Evolutionary conservation across 2,797 vertebrate genomes (phyloP).

Genomic region (Sebastes vulpes): DNA sequence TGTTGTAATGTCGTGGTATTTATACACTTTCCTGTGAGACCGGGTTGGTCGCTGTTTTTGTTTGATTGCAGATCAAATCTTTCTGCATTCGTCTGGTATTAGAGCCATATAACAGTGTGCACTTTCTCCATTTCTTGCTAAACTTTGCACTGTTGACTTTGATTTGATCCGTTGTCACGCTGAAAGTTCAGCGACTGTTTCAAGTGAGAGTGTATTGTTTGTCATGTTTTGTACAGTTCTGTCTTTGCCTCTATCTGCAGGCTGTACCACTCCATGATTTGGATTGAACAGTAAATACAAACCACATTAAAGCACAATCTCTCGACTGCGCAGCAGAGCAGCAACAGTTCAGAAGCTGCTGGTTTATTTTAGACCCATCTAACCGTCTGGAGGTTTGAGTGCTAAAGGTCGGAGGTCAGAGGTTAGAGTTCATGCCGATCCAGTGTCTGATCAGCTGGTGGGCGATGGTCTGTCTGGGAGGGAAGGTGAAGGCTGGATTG

Average conservation of each 20-base stretch:
- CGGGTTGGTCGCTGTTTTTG: background rate
- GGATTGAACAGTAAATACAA: background rate
- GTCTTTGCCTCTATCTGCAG: background rate
- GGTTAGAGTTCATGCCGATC: slow-evolving; percentile 90
- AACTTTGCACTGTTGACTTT: background rate
- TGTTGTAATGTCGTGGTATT: no score
- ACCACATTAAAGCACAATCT: background rate
- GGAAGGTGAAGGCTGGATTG: slow-evolving; percentile 80
- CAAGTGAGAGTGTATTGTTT: background rate
- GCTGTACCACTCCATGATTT: background rate
- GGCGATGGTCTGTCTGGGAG: slow-evolving; percentile 91
- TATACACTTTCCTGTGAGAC: no score
- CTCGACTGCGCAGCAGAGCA: background rate
- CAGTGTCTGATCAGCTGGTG: slow-evolving; percentile 94
- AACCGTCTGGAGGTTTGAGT: background rate
- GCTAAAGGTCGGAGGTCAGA: slow-evolving; percentile 71
- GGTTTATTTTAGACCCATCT: background rate
- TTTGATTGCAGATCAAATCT: background rate
- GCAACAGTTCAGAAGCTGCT: background rate
- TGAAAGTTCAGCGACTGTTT: background rate
- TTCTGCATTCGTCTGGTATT: background rate
- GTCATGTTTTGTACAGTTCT: background rate
- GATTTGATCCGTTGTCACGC: background rate
- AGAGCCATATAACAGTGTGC: background rate
- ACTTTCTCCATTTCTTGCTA: background rate